phyloP scores from a whole-genome alignment of 2,888 invertebrate species.

The Callinectes sapidus region DNA sequence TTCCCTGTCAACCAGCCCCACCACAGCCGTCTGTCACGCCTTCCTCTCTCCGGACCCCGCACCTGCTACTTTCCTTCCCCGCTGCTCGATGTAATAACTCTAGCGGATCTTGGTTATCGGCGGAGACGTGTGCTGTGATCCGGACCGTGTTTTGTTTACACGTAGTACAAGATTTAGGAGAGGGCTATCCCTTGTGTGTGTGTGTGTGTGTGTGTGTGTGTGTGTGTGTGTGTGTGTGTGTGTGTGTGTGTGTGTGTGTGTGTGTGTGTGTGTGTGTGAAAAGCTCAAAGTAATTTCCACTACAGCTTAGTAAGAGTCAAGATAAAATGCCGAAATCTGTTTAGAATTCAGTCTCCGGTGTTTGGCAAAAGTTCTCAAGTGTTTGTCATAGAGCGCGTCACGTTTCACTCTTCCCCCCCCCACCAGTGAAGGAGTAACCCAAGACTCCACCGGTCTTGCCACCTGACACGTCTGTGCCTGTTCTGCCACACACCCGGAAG shows the following conservation, averaged over 20 bases:
- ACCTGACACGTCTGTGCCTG: neutral
- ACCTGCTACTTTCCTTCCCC: neutral
- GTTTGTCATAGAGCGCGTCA: too few species aligned
- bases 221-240: conserved; percentile 20
- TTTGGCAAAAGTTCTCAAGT: too few species aligned
- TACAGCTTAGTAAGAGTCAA: too few species aligned
- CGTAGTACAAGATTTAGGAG: too few species aligned
- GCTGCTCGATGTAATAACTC: neutral
- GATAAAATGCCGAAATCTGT: too few species aligned
- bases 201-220: conserved; percentile 17
- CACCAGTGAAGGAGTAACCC: too few species aligned
- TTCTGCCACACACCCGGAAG: neutral
- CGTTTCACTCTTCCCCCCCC: too few species aligned
- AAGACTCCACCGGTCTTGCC: neutral
- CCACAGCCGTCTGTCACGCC: neutral
- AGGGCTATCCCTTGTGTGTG: neutral
- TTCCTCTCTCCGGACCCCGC: neutral
- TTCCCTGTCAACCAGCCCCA: neutral
- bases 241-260: conserved; percentile 21
- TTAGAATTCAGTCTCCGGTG: too few species aligned
- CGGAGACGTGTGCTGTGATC: neutral
- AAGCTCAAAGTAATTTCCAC: too few species aligned
- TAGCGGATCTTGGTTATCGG: neutral
- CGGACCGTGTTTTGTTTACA: neutral
- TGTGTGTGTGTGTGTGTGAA: conserved; percentile 21